Conservation (phyloP, 2,113 vertebrate genomes). For the Bubo blakistoni region DNA sequence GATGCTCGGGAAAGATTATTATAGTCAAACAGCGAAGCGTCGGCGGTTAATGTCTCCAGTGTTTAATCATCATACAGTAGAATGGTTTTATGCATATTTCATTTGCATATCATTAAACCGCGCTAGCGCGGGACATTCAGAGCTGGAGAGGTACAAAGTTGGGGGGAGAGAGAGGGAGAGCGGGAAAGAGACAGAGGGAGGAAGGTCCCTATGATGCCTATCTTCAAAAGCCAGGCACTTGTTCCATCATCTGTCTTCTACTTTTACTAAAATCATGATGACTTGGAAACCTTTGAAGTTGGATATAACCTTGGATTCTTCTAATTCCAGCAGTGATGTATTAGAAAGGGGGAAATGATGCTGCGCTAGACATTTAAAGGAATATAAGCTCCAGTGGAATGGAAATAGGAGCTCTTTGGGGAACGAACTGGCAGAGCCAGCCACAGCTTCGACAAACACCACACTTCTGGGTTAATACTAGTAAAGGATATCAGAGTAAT, state of each 20-base stretch:
- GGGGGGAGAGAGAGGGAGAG: slow-evolving; percentile 49
- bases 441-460: slow-evolving; percentile 65
- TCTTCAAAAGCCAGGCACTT: slow-evolving; percentile 73
- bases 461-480: slow-evolving; percentile 53
- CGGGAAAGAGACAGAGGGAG: slow-evolving; percentile 9
- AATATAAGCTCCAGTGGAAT: slow-evolving; percentile 76
- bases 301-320: slow-evolving; percentile 78
- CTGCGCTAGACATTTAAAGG: slow-evolving; percentile 75
- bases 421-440: slow-evolving; percentile 64
- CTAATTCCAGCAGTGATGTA: slow-evolving; percentile 72
- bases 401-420: slow-evolving; percentile 78
- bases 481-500: slow-evolving; percentile 64
- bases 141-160: slow-evolving; percentile 86
- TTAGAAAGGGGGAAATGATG: slow-evolving; percentile 70
- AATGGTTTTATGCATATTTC: slow-evolving; percentile 99
- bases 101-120: slow-evolving; percentile 99
- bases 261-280: slow-evolving; percentile 75
- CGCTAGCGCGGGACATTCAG: slow-evolving; percentile 81
- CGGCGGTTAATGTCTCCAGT: slow-evolving; percentile 93
- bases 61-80: slow-evolving; percentile 98
- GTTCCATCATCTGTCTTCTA: slow-evolving; percentile 72
- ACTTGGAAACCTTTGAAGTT: slow-evolving; percentile 77
- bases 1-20: slow-evolving; percentile 79
- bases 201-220: slow-evolving; percentile 69
- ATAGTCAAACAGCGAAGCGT: slow-evolving; percentile 76